Percentiles rank a stretch among this genome's conserved stretches.
These are phyloP conservation scores for Erynnis tages DNA, from an alignment of 2,888 invertebrate species.

Conservation along the genomic window DNA sequence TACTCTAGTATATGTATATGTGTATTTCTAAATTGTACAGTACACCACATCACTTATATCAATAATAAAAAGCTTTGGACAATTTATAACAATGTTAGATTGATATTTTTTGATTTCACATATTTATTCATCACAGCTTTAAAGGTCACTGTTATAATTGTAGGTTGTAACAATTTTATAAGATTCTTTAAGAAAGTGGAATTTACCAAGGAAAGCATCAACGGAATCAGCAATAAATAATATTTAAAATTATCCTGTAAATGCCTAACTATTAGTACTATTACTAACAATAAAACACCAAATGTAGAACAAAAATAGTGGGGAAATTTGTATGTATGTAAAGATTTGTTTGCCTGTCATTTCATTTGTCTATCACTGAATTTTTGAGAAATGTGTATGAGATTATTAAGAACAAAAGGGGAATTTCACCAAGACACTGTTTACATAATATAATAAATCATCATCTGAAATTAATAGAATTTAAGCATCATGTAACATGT, in stretches of 20 bases:
- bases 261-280: too few species aligned
- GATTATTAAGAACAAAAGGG: neutral
- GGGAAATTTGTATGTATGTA: too few species aligned
- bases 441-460: neutral
- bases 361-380: too few species aligned
- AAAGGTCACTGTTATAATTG: conserved; percentile 27
- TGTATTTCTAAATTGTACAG: conserved; percentile 31
- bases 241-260: conserved; percentile 4
- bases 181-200: neutral
- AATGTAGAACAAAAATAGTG: too few species aligned
- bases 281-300: too few species aligned
- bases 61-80: conserved; percentile 49
- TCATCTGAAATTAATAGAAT: neutral
- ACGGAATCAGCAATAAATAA: conserved; percentile 12
- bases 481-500: neutral
- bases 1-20: conserved; percentile 37
- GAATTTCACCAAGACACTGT: neutral
- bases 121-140: conserved; percentile 37
- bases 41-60: conserved; percentile 27
- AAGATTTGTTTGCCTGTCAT: too few species aligned
- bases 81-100: conserved; percentile 32
- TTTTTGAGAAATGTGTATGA: too few species aligned
- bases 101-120: conserved; percentile 35
- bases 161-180: neutral
- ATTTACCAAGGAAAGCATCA: conserved; percentile 8